Evolutionary conservation across 2,888 invertebrate genomes (phyloP), one percentile per base, ranked within the genome.

Genomic region (Agrotis puta): DNA sequence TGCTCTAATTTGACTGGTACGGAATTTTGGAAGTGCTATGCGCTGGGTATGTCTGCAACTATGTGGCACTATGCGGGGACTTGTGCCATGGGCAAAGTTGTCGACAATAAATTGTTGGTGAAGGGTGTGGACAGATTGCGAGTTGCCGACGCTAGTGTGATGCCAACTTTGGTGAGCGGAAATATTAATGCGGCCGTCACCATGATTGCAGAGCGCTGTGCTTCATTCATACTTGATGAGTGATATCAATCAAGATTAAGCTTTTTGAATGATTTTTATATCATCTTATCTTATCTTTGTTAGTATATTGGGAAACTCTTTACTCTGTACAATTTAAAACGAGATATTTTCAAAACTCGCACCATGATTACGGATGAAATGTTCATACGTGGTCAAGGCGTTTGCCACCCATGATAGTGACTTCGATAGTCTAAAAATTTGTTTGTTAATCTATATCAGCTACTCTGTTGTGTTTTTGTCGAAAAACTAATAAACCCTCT

Each of bases 1-100:
- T 91, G 91, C 22, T 1, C 78, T 0, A 57, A 51, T 9, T 24
- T 70, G 24, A 50, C 14, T 2, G 70, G 39, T 7, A 24, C 9
- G 9, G 77, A 70, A 18, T 88, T 48, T 64, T 88, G 81, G 82
- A 5, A 77, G 4, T 88, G 88, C 54, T 86, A 88, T 51, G 71
- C 71, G 0, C 0, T 79, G 47, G 65, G n/a, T 4, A 77, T 84
- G 83, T 84, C 84, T 48, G 63, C 77, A 0, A 78, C 81, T n/a
- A 77, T 85, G 81, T 87, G 85, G 83, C 88, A 88, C 66, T 84
- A 84, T 39, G 22, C 63, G 13, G 84, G 88, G 7, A 84, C 87
- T 7, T 81, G 83, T 22, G 61, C 82, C 0, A 75, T 88, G 66
- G 88, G 88, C 0, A 24, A 13, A 9, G 88, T 88, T 1, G 66